Conservation (phyloP, 2,888 invertebrate species). For the Cynaeus angustus region DNA sequence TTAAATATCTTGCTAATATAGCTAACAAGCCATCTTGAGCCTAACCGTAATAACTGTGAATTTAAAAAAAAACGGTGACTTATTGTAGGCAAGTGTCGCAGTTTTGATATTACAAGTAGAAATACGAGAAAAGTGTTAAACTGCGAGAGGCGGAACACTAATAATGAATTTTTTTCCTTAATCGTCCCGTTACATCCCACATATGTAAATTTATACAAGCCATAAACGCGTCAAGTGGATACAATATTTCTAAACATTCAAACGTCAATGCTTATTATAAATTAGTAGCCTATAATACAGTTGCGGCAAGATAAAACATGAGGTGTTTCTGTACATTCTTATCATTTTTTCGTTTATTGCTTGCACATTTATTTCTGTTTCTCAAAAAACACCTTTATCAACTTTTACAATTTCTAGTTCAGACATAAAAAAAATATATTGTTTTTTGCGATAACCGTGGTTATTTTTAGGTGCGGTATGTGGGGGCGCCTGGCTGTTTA, state of each 20-base stretch:
- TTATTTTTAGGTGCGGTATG: neutral
- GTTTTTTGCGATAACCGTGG: neutral
- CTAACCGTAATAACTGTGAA: neutral
- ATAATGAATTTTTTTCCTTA: neutral
- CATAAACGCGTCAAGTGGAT: neutral
- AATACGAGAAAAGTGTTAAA: conserved; percentile 4
- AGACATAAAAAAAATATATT: neutral
- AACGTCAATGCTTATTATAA: conserved; percentile 1
- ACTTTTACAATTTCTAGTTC: conserved; percentile 1
- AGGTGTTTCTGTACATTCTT: conserved; percentile 1
- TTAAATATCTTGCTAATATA: neutral
- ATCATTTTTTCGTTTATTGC: neutral
- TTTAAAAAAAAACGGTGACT: neutral
- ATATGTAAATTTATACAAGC: neutral
- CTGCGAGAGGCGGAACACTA: neutral
- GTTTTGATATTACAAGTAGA: neutral
- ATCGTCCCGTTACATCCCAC: neutral
- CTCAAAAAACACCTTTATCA: neutral
- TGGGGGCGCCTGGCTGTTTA: neutral
- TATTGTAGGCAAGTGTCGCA: neutral
- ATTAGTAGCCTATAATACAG: neutral
- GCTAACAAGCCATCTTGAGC: neutral
- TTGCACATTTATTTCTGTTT: conserved; percentile 3
- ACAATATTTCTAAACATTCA: conserved; percentile 5
- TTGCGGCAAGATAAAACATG: conserved; percentile 4